Conservation (phyloP, 2,797 vertebrate genomes). For the Siniperca obscura region DNA sequence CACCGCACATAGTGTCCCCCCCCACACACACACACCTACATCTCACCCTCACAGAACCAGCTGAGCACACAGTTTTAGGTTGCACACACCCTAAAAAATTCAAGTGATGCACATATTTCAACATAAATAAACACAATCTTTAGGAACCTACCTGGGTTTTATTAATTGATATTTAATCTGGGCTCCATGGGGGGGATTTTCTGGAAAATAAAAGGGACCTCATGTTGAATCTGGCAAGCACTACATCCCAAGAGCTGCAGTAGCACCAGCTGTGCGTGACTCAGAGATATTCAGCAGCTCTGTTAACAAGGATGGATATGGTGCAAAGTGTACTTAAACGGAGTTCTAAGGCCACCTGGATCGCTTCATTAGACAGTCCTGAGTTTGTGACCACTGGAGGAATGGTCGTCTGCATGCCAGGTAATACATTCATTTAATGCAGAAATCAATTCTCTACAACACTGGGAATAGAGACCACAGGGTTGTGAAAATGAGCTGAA, state of each 20-base stretch:
- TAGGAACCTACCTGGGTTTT: conserved; percentile 58
- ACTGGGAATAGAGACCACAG: neutral
- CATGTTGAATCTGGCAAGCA: conserved; percentile 74
- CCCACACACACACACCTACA: conserved; percentile 31
- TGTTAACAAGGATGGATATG: conserved; percentile 67
- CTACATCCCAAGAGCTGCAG: conserved; percentile 64
- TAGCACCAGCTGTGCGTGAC: conserved; percentile 70
- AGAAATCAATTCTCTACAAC: neutral
- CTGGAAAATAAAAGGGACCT: conserved; percentile 68
- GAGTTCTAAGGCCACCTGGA: conserved; percentile 53
- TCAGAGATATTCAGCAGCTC: conserved; percentile 64
- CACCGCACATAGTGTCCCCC: conserved; percentile 41
- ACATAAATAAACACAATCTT: conserved; percentile 53
- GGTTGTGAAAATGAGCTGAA: neutral
- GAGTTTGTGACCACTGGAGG: conserved; percentile 23
- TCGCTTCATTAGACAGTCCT: conserved; percentile 30
- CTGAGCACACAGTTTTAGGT: conserved; percentile 47
- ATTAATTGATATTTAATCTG: conserved; percentile 76
- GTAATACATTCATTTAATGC: conserved; percentile 19
- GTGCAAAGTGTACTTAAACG: conserved; percentile 55
- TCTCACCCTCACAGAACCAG: conserved; percentile 39
- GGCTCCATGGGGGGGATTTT: conserved; percentile 47
- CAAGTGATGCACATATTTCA: conserved; percentile 44
- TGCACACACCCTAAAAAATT: conserved; percentile 35
- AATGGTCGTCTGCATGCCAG: conserved; percentile 21